These are phyloP conservation scores for Calonectris borealis DNA, from an alignment of 2,113 vertebrate species.

Conservation along the genomic window DNA sequence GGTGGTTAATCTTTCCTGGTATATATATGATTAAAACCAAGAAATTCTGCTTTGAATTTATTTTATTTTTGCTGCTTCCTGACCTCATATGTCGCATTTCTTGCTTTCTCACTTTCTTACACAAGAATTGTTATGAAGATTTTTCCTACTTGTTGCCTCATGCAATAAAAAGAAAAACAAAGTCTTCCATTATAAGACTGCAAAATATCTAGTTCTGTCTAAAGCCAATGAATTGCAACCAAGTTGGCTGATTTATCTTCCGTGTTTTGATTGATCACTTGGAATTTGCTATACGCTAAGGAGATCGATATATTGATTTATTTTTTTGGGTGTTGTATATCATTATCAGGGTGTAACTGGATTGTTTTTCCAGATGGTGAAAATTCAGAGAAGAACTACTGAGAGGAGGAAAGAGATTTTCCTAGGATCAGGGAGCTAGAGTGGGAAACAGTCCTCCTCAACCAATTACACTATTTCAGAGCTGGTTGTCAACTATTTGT, in stretches of 20 bases:
- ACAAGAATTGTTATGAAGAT: background rate
- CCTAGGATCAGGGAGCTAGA: background rate
- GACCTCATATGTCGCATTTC: background rate
- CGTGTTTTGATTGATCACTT: conserved; percentile 62
- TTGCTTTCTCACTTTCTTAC: background rate
- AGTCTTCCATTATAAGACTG: conserved; percentile 5
- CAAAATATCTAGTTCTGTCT: conserved; percentile 20
- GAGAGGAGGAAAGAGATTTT: conserved; percentile 8
- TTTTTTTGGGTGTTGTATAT: background rate
- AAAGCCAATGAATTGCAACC: conserved; percentile 15
- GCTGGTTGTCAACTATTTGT: conserved; percentile 14
- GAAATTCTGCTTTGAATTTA: background rate
- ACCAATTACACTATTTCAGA: conserved; percentile 28
- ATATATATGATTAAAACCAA: background rate
- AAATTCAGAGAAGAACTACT: conserved; percentile 35
- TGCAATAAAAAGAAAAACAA: background rate
- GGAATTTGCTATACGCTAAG: conserved; percentile 54
- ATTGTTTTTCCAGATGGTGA: conserved; percentile 17
- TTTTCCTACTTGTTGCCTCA: background rate
- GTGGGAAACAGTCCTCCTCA: background rate
- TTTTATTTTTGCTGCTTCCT: background rate
- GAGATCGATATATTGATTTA: conserved; percentile 49
- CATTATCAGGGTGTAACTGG: conserved; percentile 25
- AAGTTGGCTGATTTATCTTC: conserved; percentile 58
- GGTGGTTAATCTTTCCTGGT: background rate